Base-by-base conservation (phyloP, 2,113 vertebrate genomes). In the Aspidoscelis tigris region DNA sequence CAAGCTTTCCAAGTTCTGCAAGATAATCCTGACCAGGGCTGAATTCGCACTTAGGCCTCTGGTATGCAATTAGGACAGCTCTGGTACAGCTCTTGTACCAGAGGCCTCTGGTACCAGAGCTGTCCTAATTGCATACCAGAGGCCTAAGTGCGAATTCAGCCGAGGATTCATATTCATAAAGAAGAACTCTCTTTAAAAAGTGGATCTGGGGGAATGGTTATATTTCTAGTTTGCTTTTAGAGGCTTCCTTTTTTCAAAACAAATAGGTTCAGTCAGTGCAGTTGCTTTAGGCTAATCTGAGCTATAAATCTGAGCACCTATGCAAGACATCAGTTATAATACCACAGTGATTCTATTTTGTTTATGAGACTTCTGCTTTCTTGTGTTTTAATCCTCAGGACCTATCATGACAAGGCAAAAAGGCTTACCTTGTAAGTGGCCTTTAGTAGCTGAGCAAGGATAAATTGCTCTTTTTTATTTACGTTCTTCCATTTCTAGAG, bases 401-500 rank as follows among this genome's bases (percentile, higher is more conserved):
- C 7, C 22, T 64, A 64, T 26, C 66, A 71, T 58, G 64, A 74
- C 18, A 44, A 2, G 33, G 10, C 39, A 82, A 75, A 75, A 65
- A 26, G 11, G 39, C 24, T 43, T 78, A 77, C 39, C 18, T 39
- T 77, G 58, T 16, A 61, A n/a, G 4, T 65, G 22, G 14, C 14
- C 21, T 24, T 64, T 65, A 65, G 5, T 44, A 43, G 20, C 6
- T 58, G 18, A 78, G 58, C 61, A 44, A 53, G 3, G 24, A 21
- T 43, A 75, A 65, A 82, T 65, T 20, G 74, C 43, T 82, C 26
- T 55, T 82, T 65, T 81, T 78, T 43, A 41, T 65, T 78, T 78
- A 78, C 4, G 55, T 26, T 22, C 3, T 16, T 65, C 41, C 61
- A 78, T 55, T 41, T 21, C 33, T 6, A 64, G 55, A 64, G 33